A percentile compares a stretch with the other conserved stretches of the same genome.
phyloP scores from a whole-genome alignment of 2,888 invertebrate species.

The Ligdia adustata region DNA sequence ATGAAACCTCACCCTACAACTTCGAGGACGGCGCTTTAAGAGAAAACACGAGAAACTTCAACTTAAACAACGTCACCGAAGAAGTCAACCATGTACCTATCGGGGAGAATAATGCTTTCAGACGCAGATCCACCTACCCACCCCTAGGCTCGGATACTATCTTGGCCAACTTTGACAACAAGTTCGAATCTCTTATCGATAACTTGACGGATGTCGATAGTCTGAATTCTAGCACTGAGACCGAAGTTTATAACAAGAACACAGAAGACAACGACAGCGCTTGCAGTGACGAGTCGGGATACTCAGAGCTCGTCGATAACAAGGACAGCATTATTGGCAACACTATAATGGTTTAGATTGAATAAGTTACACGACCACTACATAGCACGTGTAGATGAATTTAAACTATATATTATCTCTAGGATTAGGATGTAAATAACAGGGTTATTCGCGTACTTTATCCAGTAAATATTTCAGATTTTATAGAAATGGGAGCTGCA shows the following conservation, averaged over 20 bases:
- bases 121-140: conserved; percentile 75
- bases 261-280: conserved; percentile 89
- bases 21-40: conserved; percentile 49
- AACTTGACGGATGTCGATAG: conserved; percentile 71
- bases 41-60: conserved; percentile 50
- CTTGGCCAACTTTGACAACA: conserved; percentile 60
- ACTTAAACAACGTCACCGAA: conserved; percentile 43
- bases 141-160: conserved; percentile 62
- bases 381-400: conserved; percentile 33
- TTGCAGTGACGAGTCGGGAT: conserved; percentile 96
- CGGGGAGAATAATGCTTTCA: conserved; percentile 74
- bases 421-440: conserved; percentile 53
- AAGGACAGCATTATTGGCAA: conserved; percentile 78
- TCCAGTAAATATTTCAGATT: conserved; percentile 42
- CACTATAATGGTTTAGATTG: conserved; percentile 72
- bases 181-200: conserved; percentile 74
- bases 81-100: conserved; percentile 78
- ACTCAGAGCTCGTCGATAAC: conserved; percentile 89
- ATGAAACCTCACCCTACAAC: conserved; percentile 59
- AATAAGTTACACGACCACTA: conserved; percentile 8
- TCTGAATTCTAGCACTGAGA: conserved; percentile 67
- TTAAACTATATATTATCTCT: conserved; percentile 28
- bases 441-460: conserved; percentile 58
- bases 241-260: conserved; percentile 78
- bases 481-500: neutral